These are phyloP conservation scores for Colistium nudipinnis DNA, from an alignment of 2,113 vertebrate species.

Conservation along the genomic window DNA sequence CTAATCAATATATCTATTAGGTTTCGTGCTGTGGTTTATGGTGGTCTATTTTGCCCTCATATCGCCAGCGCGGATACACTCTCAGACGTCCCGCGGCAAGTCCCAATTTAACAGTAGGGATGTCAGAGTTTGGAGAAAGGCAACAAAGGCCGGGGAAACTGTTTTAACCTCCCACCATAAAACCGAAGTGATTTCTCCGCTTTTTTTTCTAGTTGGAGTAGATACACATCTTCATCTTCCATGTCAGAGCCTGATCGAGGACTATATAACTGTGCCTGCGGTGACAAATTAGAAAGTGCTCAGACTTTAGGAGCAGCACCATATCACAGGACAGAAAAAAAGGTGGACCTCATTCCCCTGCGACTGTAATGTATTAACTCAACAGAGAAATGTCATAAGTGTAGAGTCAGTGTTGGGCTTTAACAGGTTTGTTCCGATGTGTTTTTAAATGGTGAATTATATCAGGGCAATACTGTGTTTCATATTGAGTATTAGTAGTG, in stretches of 20 bases:
- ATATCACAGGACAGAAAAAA: constrained; percentile 49
- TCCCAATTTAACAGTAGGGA: background rate
- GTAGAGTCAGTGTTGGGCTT: constrained; percentile 7
- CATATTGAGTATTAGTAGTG: constrained; percentile 27
- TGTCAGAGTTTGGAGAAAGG: constrained; percentile 5
- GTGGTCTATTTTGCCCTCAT: constrained; percentile 48
- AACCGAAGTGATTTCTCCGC: constrained; percentile 33
- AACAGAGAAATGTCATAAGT: constrained; percentile 47
- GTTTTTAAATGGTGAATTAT: constrained; percentile 29
- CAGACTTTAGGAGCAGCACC: constrained; percentile 46
- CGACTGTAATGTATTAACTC: constrained; percentile 36
- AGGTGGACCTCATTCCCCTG: constrained; percentile 15
- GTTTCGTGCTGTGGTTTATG: constrained; percentile 60
- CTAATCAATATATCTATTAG: constrained; percentile 77
- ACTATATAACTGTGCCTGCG: constrained; percentile 32
- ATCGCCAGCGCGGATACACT: constrained; percentile 36
- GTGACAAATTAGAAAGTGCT: constrained; percentile 66
- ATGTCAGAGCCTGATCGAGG: constrained; percentile 3
- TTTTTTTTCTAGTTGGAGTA: background rate
- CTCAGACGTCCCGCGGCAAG: constrained; percentile 4
- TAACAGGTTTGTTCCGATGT: background rate
- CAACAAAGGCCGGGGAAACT: constrained; percentile 22
- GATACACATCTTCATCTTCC: constrained; percentile 42
- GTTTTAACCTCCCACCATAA: constrained; percentile 12
- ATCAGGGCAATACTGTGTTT: background rate